These are phyloP conservation scores for Lonchura striata DNA, from an alignment of 2,113 vertebrate species.

Conservation along the genomic window DNA sequence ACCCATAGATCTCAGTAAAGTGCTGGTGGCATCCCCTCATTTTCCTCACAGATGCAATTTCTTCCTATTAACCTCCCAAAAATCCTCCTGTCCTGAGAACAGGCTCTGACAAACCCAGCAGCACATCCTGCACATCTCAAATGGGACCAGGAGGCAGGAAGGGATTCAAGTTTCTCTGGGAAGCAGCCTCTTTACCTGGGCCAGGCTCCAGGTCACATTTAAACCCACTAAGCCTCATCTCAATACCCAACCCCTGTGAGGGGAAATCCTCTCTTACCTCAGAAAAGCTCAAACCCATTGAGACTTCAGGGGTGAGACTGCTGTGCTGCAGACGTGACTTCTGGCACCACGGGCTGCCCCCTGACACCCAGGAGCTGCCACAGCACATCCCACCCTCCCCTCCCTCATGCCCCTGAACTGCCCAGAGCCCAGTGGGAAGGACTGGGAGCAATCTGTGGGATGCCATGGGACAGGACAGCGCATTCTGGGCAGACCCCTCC, in stretches of 20 bases:
- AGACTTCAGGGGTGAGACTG: not conserved
- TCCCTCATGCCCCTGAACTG: not conserved
- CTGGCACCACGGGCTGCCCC: not conserved
- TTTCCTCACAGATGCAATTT: not conserved
- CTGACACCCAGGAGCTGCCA: not conserved
- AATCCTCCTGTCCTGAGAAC: not conserved
- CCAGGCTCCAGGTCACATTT: not conserved
- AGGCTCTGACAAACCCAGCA: not conserved
- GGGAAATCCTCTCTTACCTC: not conserved
- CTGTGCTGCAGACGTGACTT: not conserved
- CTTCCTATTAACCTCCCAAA: not conserved
- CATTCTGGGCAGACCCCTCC: not conserved
- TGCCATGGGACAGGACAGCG: not conserved
- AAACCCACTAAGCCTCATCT: not conserved
- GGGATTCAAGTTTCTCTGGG: not conserved
- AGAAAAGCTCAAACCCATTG: not conserved
- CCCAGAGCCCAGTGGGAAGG: not conserved
- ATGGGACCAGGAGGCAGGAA: not conserved
- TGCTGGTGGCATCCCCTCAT: not conserved
- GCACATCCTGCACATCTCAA: not conserved
- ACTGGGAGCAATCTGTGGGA: not conserved
- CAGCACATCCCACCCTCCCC: rapidly evolving
- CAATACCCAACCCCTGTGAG: rapidly evolving
- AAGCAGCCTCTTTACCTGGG: not conserved
- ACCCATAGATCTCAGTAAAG: not conserved